Base-by-base conservation (phyloP, 2,113 vertebrate genomes). In the Nesoenas mayeri region DNA sequence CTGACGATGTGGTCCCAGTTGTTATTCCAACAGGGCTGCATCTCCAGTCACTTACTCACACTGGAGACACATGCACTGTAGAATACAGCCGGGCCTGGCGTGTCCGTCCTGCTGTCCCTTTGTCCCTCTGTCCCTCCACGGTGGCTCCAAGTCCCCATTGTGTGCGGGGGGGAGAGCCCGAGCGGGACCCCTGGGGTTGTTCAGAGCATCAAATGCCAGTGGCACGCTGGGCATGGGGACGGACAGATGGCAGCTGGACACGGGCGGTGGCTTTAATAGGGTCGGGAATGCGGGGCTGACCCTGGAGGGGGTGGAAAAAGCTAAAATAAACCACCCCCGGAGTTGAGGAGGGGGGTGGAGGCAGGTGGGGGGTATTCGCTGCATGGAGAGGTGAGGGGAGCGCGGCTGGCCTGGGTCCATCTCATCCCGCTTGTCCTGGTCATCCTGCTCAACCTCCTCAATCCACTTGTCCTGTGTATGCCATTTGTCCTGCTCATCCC, bases 61-160 rank as follows among this genome's bases (percentile, higher is more conserved):
- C 99, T 99, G 99, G 99, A 99, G 99, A 99, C 99, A 99, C 99
- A 99, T 99, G 99, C 99, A 99, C 99, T 99, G 99, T 99, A 99
- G 99, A 99, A 98, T 99, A 99, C 99, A 99, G 98, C 99, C 99
- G 98, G 97, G 98, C 99, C 99, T 25, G 16, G 16, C n/a, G 11
- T 11, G 42, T 20, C 60, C 34, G 8, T 91, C 56, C 87, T 8
- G 24, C 36, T 5, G 29, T 22, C 74, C 48, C 47, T 60, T 48
- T 6, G 48, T 62, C 66, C 61, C 48, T 58, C 36, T 14, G 57
- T 73, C 71, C 71, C 42, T 36, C 24, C 9, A 1, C 7, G 7
- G 34, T 2, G 11, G 36, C 47, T 61, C 62, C 3, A 47, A 24
- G 6, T 54, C 38, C 36, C 38, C 9, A 1, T 40, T 7, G 5